Conservation (phyloP, 2,113 vertebrate species). For the Gallinago jamesoni region DNA sequence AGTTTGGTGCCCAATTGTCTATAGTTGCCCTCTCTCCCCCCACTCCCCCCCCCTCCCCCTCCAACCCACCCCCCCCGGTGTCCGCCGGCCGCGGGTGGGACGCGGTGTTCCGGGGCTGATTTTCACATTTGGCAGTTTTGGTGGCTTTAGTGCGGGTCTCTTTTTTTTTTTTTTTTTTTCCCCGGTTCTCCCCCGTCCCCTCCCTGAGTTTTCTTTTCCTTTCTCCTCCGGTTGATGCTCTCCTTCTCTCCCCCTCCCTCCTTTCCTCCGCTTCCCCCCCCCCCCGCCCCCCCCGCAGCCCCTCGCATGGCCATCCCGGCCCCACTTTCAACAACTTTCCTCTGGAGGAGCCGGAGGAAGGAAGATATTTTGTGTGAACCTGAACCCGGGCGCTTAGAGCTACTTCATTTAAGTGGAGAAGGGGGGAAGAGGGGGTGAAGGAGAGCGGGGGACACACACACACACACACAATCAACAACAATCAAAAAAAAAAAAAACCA, state of each 20-base stretch:
- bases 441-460: neutral
- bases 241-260: neutral
- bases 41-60: too few relatives aligned
- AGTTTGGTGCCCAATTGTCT: neutral
- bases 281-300: neutral
- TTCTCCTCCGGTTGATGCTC: neutral
- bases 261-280: neutral
- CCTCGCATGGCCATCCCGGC: slow-evolving; percentile 10
- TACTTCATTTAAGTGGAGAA: slow-evolving; percentile 25
- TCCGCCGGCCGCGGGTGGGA: neutral
- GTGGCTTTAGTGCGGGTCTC: neutral
- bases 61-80: too few relatives aligned
- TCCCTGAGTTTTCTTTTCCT: slow-evolving; percentile 17
- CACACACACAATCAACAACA: neutral
- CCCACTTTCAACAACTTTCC: slow-evolving; percentile 74
- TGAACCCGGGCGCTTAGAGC: slow-evolving; percentile 23
- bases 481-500: slow-evolving; percentile 4
- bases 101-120: slow-evolving; percentile 11
- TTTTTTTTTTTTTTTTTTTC: too few relatives aligned
- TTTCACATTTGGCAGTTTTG: slow-evolving; percentile 42
- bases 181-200: neutral
- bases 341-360: slow-evolving; percentile 27
- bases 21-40: neutral
- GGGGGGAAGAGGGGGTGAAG: neutral
- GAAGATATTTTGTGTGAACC: slow-evolving; percentile 58